Base-by-base conservation (phyloP, 2,888 invertebrate genomes). In the Netelia melanura region DNA sequence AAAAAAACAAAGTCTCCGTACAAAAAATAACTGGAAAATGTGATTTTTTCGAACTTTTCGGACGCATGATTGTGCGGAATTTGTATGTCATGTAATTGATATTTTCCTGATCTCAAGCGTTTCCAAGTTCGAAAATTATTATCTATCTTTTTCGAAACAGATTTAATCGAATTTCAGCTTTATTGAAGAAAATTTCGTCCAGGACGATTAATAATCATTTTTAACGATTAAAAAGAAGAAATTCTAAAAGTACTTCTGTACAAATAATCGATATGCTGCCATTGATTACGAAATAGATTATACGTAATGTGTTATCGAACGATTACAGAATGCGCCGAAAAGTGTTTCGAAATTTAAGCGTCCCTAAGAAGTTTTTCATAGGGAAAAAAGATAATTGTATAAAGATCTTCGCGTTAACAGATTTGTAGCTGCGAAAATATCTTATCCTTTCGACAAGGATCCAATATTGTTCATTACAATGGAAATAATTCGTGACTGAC, bases 161-260 rank as follows among this genome's bases (percentile, higher is more conserved):
- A 48, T 48, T 48, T 48, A 2, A 48, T 3, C 14, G 48, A 48
- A 48, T 48, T 48, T 48, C 10, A 1, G 14, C 8, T 1, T 3
- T 48, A 14, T 48, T 10, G 5, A 8, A 48, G 11, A 48, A 30
- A 30, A 17, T 38, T 38, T 56, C 56, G 14, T 17, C 11, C 38
- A 8, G 43, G 43, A 30, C 11, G 65, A 25, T 25, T 75, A 30
- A 44, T 3, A 6, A 62, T 72, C 23, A 25, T 58, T 61, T 25
- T 79, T 54, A 14, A 25, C 44, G 0, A 71, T 58, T 81, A 30
- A 48, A 70, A 52, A 61, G 21, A 52, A 54, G 52, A 62, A 75
- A 79, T 79, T 83, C 68, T 83, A 83, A 79, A 83, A 56, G 62
- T 79, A 81, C 67, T 11, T 67, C 30, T 43, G 81, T 84, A 84